phyloP scores from a whole-genome alignment of 1,140 invertebrate genomes.

The Ceratosolen solmsi region DNA sequence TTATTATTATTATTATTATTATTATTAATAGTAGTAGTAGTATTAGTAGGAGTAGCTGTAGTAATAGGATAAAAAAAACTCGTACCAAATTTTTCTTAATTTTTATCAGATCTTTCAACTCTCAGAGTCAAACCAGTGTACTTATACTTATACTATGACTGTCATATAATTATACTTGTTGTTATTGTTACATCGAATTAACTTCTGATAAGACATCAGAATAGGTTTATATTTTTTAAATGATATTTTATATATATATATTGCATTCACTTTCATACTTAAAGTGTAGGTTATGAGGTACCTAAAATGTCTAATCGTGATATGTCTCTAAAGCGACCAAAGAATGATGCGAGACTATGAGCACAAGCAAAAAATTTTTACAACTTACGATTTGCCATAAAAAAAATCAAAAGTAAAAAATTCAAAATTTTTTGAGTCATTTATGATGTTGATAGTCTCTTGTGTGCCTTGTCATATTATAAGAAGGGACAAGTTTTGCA shows the following conservation, averaged over 20 bases:
- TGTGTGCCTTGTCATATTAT: constrained; percentile 47
- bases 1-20: too few relatives aligned
- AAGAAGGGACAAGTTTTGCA: constrained; percentile 44
- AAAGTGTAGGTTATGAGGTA: constrained; percentile 49
- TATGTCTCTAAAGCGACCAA: constrained; percentile 55
- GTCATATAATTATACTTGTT: constrained; percentile 52
- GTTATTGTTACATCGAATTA: constrained; percentile 50
- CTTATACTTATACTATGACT: constrained; percentile 50
- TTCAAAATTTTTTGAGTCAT: constrained; percentile 36
- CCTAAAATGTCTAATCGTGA: constrained; percentile 50
- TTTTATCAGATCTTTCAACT: constrained; percentile 45
- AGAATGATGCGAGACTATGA: constrained; percentile 55
- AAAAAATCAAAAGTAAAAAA: constrained; percentile 44
- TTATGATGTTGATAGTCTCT: constrained; percentile 49
- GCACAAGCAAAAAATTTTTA: constrained; percentile 47
- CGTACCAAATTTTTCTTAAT: constrained; percentile 50
- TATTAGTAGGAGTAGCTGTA: too few relatives aligned
- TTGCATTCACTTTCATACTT: constrained; percentile 53
- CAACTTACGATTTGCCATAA: constrained; percentile 47
- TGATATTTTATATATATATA: constrained; percentile 53
- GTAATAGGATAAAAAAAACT: constrained; percentile 51
- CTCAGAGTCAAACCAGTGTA: constrained; percentile 50
- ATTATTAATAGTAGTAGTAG: too few relatives aligned
- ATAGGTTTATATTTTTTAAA: constrained; percentile 52
- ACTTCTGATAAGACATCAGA: constrained; percentile 44